phyloP scores from a whole-genome alignment of 2,797 vertebrate genomes.

The Chloroceryle inda region DNA sequence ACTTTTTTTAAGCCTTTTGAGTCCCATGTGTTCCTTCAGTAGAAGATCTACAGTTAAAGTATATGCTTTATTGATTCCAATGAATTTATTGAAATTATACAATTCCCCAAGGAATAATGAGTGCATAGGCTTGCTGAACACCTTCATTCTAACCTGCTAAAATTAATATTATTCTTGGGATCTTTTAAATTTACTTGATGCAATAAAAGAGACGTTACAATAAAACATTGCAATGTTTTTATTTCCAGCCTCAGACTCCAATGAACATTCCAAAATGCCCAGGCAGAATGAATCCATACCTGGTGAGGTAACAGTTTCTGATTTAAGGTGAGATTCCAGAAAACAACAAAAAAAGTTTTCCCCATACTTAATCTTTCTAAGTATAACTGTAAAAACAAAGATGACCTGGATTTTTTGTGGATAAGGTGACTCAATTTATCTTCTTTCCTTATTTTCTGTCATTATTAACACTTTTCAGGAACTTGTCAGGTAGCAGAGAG shows the following conservation, averaged over 20 bases:
- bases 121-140: not conserved
- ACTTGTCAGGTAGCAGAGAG: not conserved
- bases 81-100: constrained; percentile 24
- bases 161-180: constrained; percentile 12
- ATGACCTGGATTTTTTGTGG: not conserved
- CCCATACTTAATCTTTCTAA: not conserved
- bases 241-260: not conserved
- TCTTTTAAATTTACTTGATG: not conserved
- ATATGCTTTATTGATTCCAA: constrained; percentile 22
- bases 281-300: not conserved
- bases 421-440: not conserved
- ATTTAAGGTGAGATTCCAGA: not conserved
- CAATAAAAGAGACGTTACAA: not conserved
- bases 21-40: not conserved
- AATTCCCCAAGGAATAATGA: not conserved
- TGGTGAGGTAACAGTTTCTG: not conserved
- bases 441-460: not conserved
- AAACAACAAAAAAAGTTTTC: not conserved
- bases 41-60: not conserved
- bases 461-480: not conserved
- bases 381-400: not conserved
- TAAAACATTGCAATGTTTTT: not conserved
- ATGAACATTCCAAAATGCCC: not conserved
- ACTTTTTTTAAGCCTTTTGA: not conserved
- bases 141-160: not conserved